Percentiles rank a stretch among this genome's conserved stretches.
Conservation (phyloP, 2,888 invertebrate species). For the Mylabris sibirica region DNA sequence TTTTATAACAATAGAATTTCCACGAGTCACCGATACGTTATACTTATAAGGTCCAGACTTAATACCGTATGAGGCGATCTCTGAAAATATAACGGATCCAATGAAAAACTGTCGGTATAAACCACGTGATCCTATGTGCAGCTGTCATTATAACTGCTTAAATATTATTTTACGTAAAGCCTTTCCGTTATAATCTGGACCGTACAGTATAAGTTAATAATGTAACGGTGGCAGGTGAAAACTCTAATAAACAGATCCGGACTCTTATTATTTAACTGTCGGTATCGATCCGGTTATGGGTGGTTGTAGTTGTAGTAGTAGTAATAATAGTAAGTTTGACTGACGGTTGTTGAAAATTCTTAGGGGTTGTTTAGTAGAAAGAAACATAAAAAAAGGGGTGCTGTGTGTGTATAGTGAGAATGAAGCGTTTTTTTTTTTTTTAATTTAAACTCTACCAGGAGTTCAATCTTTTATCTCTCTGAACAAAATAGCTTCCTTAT, state of each 20-base stretch:
- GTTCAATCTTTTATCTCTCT: slow-evolving; percentile 73
- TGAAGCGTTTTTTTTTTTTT: slow-evolving; percentile 53
- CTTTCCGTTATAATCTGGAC: too few species aligned
- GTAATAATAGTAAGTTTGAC: slow-evolving; percentile 16
- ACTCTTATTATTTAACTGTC: slow-evolving; percentile 61
- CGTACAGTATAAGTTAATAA: too few species aligned
- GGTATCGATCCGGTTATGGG: slow-evolving; percentile 67
- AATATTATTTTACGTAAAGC: too few species aligned
- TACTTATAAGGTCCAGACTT: too few species aligned
- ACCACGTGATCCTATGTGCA: too few species aligned
- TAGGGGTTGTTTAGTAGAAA: not conserved
- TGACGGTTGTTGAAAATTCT: slow-evolving; percentile 60
- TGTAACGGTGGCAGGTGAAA: too few species aligned
- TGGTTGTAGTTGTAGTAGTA: slow-evolving; percentile 55
- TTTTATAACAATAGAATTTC: too few species aligned
- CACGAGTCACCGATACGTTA: too few species aligned
- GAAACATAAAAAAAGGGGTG: not conserved
- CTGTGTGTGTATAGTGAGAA: slow-evolving; percentile 46
- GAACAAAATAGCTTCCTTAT: slow-evolving; percentile 67
- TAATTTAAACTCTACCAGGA: slow-evolving; percentile 60
- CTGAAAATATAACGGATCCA: too few species aligned
- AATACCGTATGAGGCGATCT: too few species aligned
- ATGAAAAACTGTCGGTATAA: too few species aligned
- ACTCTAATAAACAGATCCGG: not conserved
- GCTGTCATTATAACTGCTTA: too few species aligned